These are phyloP conservation scores for Solenodon paradoxus DNA, from an alignment of 2,113 vertebrate genomes.

Conservation along the genomic window DNA sequence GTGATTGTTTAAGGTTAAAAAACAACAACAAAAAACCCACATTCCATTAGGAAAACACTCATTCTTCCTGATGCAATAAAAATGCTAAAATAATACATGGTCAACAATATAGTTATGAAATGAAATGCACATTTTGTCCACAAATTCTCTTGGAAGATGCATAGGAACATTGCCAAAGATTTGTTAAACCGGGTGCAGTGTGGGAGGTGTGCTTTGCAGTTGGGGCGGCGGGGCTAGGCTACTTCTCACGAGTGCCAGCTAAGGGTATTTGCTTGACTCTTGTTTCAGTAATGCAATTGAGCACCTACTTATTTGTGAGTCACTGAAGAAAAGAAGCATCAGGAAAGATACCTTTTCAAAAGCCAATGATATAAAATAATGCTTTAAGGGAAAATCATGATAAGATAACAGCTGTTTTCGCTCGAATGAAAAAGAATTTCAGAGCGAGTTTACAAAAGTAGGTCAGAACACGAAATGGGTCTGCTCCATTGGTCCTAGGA, in stretches of 20 bases:
- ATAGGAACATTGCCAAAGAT: neutral
- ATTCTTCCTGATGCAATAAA: neutral
- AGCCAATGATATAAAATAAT: constrained; percentile 26
- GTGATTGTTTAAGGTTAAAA: constrained; percentile 16
- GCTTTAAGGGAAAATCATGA: neutral
- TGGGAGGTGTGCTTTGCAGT: neutral
- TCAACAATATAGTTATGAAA: neutral
- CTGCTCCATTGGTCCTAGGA: neutral
- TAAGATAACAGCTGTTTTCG: constrained; percentile 34
- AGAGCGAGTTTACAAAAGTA: neutral
- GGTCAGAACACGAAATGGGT: neutral
- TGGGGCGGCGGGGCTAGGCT: neutral
- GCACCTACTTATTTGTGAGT: neutral
- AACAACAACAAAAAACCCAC: neutral
- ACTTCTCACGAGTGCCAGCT: neutral
- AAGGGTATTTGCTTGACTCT: neutral
- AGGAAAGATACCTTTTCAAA: constrained; percentile 24
- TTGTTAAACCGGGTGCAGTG: neutral
- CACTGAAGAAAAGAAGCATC: constrained; percentile 8
- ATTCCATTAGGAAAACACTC: neutral
- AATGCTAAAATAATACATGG: neutral
- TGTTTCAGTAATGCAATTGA: neutral
- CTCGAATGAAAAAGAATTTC: constrained; percentile 12
- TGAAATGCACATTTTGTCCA: neutral
- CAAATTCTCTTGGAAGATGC: neutral